These are phyloP conservation scores for Panorpa germanica DNA, from an alignment of 2,888 invertebrate genomes.

Conservation along the genomic window DNA sequence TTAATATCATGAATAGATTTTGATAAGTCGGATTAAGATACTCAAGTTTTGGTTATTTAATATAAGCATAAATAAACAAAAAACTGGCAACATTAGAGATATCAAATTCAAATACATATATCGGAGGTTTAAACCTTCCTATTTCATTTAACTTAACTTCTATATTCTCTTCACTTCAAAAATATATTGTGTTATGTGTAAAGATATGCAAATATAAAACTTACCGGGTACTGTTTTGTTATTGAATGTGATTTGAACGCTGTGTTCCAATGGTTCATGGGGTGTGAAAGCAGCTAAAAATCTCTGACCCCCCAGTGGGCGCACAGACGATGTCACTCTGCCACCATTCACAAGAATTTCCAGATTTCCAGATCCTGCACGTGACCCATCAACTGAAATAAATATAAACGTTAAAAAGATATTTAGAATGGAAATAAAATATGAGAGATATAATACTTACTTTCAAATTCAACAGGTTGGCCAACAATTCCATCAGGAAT, in stretches of 20 bases:
- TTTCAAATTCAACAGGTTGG: slow-evolving; percentile 89
- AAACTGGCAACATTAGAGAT: too few species aligned
- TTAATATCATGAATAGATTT: too few species aligned
- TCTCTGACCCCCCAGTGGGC: slow-evolving; percentile 73
- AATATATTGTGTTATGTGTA: too few species aligned
- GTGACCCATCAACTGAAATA: slow-evolving; percentile 73
- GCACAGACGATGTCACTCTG: slow-evolving; percentile 84
- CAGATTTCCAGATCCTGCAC: slow-evolving; percentile 90
- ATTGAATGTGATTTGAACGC: slow-evolving; percentile 89
- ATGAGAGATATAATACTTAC: slow-evolving; percentile 30
- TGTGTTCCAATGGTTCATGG: slow-evolving; percentile 64
- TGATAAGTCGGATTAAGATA: too few species aligned
- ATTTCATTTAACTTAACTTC: too few species aligned
- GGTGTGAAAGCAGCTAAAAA: slow-evolving; percentile 89
- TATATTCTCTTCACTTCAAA: too few species aligned
- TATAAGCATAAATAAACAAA: too few species aligned
- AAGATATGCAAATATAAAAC: slow-evolving; percentile 24
- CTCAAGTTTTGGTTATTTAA: too few species aligned
- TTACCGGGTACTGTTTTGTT: slow-evolving; percentile 77
- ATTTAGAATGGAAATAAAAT: not conserved
- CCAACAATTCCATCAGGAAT: slow-evolving; percentile 78
- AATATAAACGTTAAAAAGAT: slow-evolving; percentile 2
- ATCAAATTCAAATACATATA: too few species aligned
- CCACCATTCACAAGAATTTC: slow-evolving; percentile 92
- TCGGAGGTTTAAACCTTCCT: too few species aligned